A percentile compares a stretch with the other conserved stretches of the same genome.
Evolutionary conservation across 37 sponge, comb jelly and placozoan species (phyloP).

Genomic region (Aplysina aerophoba): DNA sequence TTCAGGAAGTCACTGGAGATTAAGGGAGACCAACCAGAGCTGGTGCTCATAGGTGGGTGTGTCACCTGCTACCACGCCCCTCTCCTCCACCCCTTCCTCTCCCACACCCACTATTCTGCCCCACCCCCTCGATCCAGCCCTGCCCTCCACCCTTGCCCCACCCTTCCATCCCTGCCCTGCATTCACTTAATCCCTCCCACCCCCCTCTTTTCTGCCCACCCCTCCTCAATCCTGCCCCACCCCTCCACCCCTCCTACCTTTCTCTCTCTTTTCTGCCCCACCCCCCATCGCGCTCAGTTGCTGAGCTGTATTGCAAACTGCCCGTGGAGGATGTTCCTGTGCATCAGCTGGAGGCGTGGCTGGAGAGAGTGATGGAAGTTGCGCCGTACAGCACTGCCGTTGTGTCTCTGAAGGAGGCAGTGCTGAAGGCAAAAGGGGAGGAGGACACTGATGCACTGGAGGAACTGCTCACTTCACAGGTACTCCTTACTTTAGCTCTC

Average conservation of each 20-base stretch:
- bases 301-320: constrained; percentile 44
- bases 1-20: constrained; percentile 65
- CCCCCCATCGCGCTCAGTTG: constrained; percentile 34
- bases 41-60: constrained; percentile 52
- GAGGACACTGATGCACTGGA: neutral
- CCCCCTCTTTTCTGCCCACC: neutral
- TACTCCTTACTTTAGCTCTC: neutral
- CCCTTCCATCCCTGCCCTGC: neutral
- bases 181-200: neutral
- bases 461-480: constrained; percentile 6
- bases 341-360: constrained; percentile 33
- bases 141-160: neutral
- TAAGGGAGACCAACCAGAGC: constrained; percentile 62
- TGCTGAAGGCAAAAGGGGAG: constrained; percentile 12
- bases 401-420: constrained; percentile 1
- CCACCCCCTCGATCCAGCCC: neutral
- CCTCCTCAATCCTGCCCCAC: neutral
- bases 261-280: neutral
- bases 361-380: neutral
- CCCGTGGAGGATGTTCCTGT: constrained; percentile 25
- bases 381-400: neutral
- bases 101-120: neutral
- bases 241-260: neutral
- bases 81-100: neutral
- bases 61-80: neutral